phyloP scores from a whole-genome alignment of 2,113 vertebrate species.

The Marmota monax region DNA sequence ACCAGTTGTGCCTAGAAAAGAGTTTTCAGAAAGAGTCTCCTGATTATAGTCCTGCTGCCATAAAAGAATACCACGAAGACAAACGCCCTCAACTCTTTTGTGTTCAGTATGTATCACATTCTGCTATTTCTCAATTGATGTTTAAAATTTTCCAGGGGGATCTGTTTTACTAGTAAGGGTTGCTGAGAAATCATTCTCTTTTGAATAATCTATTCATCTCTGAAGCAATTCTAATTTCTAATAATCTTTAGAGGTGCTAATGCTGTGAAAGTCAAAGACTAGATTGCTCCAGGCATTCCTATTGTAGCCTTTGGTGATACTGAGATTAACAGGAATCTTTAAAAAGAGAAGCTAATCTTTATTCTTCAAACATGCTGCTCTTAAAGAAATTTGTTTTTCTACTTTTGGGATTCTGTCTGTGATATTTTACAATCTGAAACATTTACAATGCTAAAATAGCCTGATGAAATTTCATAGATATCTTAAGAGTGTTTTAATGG shows the following conservation, averaged over 20 bases:
- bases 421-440: conserved; percentile 89
- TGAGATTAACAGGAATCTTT: conserved; percentile 90
- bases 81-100: not conserved
- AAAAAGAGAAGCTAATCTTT: conserved; percentile 88
- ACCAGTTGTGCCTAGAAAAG: not conserved
- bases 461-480: conserved; percentile 91
- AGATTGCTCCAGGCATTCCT: conserved; percentile 68
- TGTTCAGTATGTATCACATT: not conserved
- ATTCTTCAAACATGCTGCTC: conserved; percentile 87
- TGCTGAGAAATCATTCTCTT: not conserved
- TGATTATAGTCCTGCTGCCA: not conserved
- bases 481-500: conserved; percentile 87
- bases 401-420: conserved; percentile 90
- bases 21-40: conserved; percentile 13
- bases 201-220: not conserved
- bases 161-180: not conserved
- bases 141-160: not conserved
- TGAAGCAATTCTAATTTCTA: conserved; percentile 87
- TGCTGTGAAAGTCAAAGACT: conserved; percentile 45
- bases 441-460: conserved; percentile 90
- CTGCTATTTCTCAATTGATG: not conserved
- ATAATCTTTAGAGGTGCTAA: conserved; percentile 88
- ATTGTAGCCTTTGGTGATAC: conserved; percentile 72
- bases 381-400: conserved; percentile 87
- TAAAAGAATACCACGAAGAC: not conserved